These are phyloP conservation scores for Pseudomyrmex sp. DNA, from an alignment of 1,140 invertebrate genomes.

Conservation along the genomic window DNA sequence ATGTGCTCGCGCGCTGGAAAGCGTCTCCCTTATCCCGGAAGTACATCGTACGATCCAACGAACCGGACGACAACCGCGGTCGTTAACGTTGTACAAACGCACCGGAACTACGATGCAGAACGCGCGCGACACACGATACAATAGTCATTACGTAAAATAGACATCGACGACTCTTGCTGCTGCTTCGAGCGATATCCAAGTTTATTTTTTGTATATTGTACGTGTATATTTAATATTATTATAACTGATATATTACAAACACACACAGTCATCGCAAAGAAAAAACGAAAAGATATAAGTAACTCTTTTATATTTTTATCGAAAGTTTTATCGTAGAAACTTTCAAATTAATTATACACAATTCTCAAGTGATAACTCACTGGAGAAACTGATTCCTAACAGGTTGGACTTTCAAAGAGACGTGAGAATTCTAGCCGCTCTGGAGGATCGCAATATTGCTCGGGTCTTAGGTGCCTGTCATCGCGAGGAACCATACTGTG, in stretches of 20 bases:
- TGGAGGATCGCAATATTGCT: conserved; percentile 95
- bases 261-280: not conserved
- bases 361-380: conserved; percentile 8
- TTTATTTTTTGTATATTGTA: conserved; percentile 10
- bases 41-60: conserved; percentile 20
- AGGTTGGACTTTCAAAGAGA: conserved; percentile 96
- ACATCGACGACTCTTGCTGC: not conserved
- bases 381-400: conserved; percentile 68
- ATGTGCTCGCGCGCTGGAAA: conserved; percentile 29
- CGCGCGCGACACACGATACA: conserved; percentile 38
- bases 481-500: conserved; percentile 92
- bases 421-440: conserved; percentile 93
- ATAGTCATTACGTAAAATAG: conserved; percentile 21
- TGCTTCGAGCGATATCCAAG: not conserved
- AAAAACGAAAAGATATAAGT: not conserved
- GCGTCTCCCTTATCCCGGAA: conserved; percentile 46
- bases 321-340: no score
- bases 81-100: conserved; percentile 18
- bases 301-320: not conserved
- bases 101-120: conserved; percentile 39
- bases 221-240: no score
- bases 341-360: not conserved
- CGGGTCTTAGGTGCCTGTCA: conserved; percentile 95
- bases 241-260: not conserved
- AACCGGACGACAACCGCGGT: conserved; percentile 14